Conservation (phyloP, 2,888 invertebrate species). For the Tenthredo notha region DNA sequence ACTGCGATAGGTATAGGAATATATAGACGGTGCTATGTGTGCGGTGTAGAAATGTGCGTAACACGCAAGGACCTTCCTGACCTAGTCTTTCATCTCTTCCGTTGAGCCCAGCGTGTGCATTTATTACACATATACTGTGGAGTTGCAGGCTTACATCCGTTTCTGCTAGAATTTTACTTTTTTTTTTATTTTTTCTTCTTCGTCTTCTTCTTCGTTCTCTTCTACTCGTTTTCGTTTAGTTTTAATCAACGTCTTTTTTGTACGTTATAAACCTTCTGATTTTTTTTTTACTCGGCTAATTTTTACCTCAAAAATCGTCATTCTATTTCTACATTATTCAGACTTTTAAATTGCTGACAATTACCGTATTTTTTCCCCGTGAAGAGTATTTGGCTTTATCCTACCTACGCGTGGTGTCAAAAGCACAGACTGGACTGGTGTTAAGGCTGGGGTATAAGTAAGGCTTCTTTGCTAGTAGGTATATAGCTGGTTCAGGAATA, state of each 20-base stretch:
- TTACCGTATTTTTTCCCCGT: background rate
- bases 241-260: slow-evolving; percentile 15
- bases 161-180: background rate
- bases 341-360: background rate
- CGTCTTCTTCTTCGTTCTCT: background rate
- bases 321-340: background rate
- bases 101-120: slow-evolving; percentile 35
- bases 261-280: background rate
- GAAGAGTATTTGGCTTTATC: background rate
- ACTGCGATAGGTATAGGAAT: background rate
- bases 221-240: background rate
- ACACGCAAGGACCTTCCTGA: slow-evolving; percentile 51
- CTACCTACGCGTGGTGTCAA: background rate
- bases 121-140: background rate
- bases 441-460: background rate
- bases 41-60: slow-evolving; percentile 33
- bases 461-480: background rate
- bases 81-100: slow-evolving; percentile 51
- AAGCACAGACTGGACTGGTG: background rate
- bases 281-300: background rate
- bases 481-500: background rate
- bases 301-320: background rate
- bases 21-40: background rate
- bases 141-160: slow-evolving; percentile 21
- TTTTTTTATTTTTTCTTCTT: background rate